Percentiles rank a stretch among this genome's conserved stretches.
Evolutionary conservation across 2,797 vertebrate species (phyloP).

Genomic region (Petrocephalus schoutedeni): DNA sequence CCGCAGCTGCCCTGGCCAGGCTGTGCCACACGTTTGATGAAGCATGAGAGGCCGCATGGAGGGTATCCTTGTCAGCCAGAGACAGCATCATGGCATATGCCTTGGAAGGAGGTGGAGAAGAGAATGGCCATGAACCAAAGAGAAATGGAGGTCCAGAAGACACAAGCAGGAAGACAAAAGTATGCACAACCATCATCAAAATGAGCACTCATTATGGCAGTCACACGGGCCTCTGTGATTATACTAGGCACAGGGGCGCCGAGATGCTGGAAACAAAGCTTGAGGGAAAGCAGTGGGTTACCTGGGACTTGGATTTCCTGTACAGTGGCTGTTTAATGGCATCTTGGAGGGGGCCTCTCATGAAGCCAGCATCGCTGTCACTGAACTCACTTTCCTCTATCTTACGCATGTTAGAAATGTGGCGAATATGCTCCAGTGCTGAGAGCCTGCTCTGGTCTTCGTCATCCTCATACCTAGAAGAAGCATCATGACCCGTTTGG

Average conservation of each 20-base stretch:
- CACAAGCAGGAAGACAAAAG: background rate
- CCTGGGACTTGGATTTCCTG: conserved; percentile 99
- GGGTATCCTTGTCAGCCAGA: conserved; percentile 90
- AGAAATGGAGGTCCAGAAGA: background rate
- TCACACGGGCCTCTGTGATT: background rate
- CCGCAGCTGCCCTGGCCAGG: conserved; percentile 84
- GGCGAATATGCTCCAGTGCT: conserved; percentile 91
- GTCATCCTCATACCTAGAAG: conserved; percentile 75
- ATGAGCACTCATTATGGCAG: background rate
- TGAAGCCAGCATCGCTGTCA: conserved; percentile 79
- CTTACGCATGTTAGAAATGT: conserved; percentile 89
- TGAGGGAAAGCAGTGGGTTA: conserved; percentile 44
- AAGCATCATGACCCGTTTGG: conserved; percentile 18
- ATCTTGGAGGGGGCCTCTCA: conserved; percentile 75
- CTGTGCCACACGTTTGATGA: conserved; percentile 94
- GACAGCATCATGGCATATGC: conserved; percentile 99
- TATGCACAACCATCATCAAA: background rate
- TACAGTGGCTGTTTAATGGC: conserved; percentile 91
- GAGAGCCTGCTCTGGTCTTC: conserved; percentile 82
- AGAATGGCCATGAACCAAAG: background rate
- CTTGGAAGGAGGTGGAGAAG: conserved; percentile 48
- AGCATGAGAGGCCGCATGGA: conserved; percentile 77
- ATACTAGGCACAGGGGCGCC: background rate
- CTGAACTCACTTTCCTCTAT: conserved; percentile 85
- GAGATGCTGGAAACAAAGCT: background rate